A percentile compares a stretch with the other conserved stretches of the same genome.
Conservation (phyloP, 2,888 invertebrate genomes). For the Drosophila fungiperda region DNA sequence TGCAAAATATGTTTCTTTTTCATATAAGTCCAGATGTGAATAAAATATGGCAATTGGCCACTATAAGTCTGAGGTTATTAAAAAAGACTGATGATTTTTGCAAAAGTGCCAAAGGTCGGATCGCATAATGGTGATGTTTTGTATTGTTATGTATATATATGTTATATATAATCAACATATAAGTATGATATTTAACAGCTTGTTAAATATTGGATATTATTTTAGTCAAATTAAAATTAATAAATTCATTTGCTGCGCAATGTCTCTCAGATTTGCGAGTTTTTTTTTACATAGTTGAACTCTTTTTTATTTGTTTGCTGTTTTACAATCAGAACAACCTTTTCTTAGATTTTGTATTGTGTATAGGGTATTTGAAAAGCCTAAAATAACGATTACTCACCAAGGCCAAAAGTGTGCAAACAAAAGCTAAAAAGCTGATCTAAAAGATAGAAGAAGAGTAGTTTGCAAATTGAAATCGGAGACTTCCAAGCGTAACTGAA, state of each 20-base stretch:
- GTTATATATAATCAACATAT: not conserved
- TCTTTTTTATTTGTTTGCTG: not conserved
- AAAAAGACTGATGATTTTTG: not conserved
- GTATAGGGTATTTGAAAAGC: slow-evolving; percentile 18
- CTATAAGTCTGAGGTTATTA: not conserved
- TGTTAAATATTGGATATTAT: not conserved
- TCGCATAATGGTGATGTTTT: not conserved
- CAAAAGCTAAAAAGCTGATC: slow-evolving; percentile 46
- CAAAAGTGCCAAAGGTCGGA: not conserved
- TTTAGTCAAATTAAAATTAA: not conserved
- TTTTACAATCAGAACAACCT: not conserved
- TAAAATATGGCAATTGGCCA: not conserved
- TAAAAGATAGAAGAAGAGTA: slow-evolving; percentile 15
- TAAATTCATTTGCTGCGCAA: not conserved
- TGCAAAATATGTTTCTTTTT: not conserved
- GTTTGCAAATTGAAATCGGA: slow-evolving; percentile 31
- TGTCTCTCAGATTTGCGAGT: too few relatives aligned
- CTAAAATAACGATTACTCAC: slow-evolving; percentile 64
- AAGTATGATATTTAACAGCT: not conserved
- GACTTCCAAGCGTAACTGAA: slow-evolving; percentile 44
- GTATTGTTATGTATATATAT: too few relatives aligned
- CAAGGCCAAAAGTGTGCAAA: slow-evolving; percentile 32
- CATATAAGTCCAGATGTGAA: not conserved
- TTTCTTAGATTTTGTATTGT: not conserved
- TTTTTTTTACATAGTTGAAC: too few relatives aligned